Evolutionary conservation across 92 coral and sea anemone genomes (phyloP).

Genomic region (Galaxea fascicularis): DNA sequence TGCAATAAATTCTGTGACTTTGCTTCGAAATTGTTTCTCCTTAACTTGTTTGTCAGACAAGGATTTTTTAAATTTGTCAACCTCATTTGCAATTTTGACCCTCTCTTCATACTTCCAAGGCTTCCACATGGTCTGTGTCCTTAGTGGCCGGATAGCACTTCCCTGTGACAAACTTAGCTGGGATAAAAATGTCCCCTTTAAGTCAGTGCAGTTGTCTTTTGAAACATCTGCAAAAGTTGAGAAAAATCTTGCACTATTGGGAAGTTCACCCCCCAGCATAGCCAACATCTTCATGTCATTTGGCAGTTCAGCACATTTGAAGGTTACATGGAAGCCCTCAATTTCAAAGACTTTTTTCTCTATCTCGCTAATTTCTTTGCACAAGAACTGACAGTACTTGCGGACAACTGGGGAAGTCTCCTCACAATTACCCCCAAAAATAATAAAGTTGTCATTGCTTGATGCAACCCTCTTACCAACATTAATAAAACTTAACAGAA

Average conservation of each 20-base stretch:
- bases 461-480: slow-evolving; percentile 62
- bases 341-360: slow-evolving; percentile 55
- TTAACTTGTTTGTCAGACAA: too few relatives aligned
- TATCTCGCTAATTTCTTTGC: slow-evolving; percentile 50
- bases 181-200: too few relatives aligned
- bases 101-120: slow-evolving; percentile 49
- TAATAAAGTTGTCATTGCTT: slow-evolving; percentile 51
- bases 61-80: slow-evolving; percentile 41
- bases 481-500: slow-evolving; percentile 68
- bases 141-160: slow-evolving; percentile 30
- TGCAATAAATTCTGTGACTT: too few relatives aligned
- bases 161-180: slow-evolving; percentile 39
- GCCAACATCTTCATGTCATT: slow-evolving; percentile 55
- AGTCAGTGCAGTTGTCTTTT: too few relatives aligned
- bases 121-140: slow-evolving; percentile 28
- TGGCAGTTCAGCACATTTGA: slow-evolving; percentile 51
- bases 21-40: too few relatives aligned
- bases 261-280: too few relatives aligned
- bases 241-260: too few relatives aligned
- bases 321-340: slow-evolving; percentile 53
- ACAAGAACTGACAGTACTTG: slow-evolving; percentile 37
- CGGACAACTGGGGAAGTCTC: slow-evolving; percentile 36
- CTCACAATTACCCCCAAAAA: slow-evolving; percentile 64
- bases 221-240: too few relatives aligned
- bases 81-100: slow-evolving; percentile 33